Base-by-base conservation (phyloP, 2,113 vertebrate species). In the Ellobius talpinus region DNA sequence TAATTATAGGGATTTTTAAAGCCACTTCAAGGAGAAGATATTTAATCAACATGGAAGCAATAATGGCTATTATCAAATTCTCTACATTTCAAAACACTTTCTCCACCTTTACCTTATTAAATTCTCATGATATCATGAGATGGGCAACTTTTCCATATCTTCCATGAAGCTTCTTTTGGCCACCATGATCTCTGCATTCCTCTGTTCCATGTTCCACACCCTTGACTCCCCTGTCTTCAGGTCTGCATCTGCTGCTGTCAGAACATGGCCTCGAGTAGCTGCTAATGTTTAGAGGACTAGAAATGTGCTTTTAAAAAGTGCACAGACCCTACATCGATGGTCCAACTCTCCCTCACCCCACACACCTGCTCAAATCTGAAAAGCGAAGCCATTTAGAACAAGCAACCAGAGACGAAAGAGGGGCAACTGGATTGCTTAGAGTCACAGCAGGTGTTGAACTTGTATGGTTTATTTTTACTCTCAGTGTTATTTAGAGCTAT, bases 341-440 rank as follows among this genome's bases (percentile, higher is more conserved):
- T 19, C 5, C 7, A 77, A 85, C 3, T 92, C 55, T 17, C 36
- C 33, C 58, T 74, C 36, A 47, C 3, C 16, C 13, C n/a, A 9
- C 26, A 5, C 2, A 16, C 17, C 21, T 68, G 29, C 4, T 92
- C 26, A 65, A 29, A 85, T 90, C 23, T 81, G 93, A 31, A 86
- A 85, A 90, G 79, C 14, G 23, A 63, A 85, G 50, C 95, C 24
- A 79, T 91, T 84, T 87, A 36, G 91, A 87, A 89, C 12, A 88
- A 82, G 14, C 9, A 89, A 4, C 36, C 87, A 76, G 68, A 74
- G 7, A 61, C 26, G 16, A 33, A 93, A 90, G 0, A 73, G 8
- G 45, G 12, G 16, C 70, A 50, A 24, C 47, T 50, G 24, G 19
- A 39, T 89, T 92, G 24, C 66, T 86, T 31, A 55, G 82, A 85